phyloP scores from a whole-genome alignment of 2,797 vertebrate genomes.

The Protosalanx chinensis region DNA sequence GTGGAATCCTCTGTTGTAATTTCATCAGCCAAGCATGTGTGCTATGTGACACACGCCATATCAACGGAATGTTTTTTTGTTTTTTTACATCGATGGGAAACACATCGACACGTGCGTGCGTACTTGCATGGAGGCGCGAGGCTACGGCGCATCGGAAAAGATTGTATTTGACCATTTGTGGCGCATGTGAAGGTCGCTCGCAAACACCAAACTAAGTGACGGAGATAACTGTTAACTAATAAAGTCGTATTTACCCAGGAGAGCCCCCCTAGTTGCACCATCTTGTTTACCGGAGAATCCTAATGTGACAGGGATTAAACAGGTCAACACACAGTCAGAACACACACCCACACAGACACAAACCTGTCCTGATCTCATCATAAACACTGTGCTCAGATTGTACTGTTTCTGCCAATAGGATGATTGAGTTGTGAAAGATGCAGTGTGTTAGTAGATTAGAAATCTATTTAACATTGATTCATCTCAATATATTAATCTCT shows the following conservation, averaged over 20 bases:
- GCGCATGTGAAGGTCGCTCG: background rate
- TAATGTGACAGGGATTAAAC: conserved; percentile 75
- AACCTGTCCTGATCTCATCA: conserved; percentile 20
- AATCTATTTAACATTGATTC: background rate
- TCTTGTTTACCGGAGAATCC: conserved; percentile 79
- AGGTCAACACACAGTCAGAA: conserved; percentile 64
- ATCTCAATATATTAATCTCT: conserved; percentile 9
- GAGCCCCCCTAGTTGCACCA: conserved; percentile 78
- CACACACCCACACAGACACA: conserved; percentile 34
- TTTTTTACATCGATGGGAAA: background rate
- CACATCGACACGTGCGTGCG: background rate
- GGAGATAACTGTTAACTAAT: conserved; percentile 45
- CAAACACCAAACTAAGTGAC: background rate
- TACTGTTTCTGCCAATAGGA: conserved; percentile 18
- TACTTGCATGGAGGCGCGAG: too few relatives aligned
- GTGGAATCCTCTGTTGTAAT: background rate
- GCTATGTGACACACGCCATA: background rate
- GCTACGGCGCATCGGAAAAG: background rate
- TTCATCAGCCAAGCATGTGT: background rate
- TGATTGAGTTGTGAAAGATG: conserved; percentile 20
- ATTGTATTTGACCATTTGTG: background rate
- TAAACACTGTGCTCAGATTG: conserved; percentile 35
- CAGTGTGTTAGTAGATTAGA: conserved; percentile 7
- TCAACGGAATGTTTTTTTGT: background rate
- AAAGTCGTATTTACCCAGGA: conserved; percentile 79